Conservation (phyloP, 2,888 invertebrate genomes). For the Phrixothrix hirtus region DNA sequence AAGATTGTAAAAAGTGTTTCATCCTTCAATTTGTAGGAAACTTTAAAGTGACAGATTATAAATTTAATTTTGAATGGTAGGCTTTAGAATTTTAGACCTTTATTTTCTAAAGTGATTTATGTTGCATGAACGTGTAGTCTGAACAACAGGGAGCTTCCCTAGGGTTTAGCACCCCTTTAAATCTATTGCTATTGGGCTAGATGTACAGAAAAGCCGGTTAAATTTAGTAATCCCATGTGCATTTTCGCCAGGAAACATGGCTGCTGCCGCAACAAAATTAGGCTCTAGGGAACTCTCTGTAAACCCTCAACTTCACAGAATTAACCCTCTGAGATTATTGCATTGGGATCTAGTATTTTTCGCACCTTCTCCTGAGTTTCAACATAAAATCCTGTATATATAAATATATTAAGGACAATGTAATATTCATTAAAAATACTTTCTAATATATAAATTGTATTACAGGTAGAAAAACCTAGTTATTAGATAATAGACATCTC, state of each 20-base stretch:
- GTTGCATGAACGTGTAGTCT: constrained; percentile 21
- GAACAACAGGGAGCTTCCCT: constrained; percentile 29
- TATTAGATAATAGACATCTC: no score
- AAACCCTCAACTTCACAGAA: constrained; percentile 24
- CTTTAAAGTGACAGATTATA: constrained; percentile 31
- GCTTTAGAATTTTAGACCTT: constrained; percentile 24
- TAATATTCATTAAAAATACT: no score
- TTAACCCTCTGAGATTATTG: constrained; percentile 31
- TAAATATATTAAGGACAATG: no score
- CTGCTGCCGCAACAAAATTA: constrained; percentile 27
- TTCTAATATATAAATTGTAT: constrained; percentile 1
- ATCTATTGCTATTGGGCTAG: constrained; percentile 47
- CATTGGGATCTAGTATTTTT: constrained; percentile 25
- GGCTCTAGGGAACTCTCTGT: constrained; percentile 27
- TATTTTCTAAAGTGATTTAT: constrained; percentile 26
- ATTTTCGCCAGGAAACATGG: constrained; percentile 32
- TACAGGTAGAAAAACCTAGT: no score
- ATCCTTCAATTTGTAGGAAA: constrained; percentile 25
- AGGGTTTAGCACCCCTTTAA: constrained; percentile 47
- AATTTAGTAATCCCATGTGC: constrained; percentile 44
- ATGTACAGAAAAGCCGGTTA: constrained; percentile 31
- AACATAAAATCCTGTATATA: constrained; percentile 7
- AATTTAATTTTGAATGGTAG: constrained; percentile 29
- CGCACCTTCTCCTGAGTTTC: constrained; percentile 10
- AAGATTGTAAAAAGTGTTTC: constrained; percentile 29